Evolutionary conservation across 2,888 invertebrate species (phyloP).

Genomic region (Mactromeris polynyma): DNA sequence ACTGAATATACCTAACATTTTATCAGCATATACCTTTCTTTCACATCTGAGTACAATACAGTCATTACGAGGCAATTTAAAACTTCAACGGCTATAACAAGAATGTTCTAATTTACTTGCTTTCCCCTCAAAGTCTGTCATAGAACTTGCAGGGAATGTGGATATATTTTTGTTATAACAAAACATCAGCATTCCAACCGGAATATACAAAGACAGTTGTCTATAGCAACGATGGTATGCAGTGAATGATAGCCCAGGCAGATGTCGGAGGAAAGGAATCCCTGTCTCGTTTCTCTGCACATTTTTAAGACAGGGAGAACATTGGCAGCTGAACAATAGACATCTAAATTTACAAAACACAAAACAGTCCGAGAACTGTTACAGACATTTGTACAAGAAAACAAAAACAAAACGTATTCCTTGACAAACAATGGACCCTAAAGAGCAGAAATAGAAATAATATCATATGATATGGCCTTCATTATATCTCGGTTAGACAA

Average conservation of each 20-base stretch:
- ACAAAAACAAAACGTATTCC: neutral
- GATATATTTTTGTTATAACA: constrained; percentile 10
- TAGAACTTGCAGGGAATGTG: neutral
- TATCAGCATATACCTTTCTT: too few species aligned
- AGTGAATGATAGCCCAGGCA: neutral
- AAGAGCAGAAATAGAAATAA: too few species aligned
- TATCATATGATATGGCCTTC: too few species aligned
- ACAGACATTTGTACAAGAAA: neutral
- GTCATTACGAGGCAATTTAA: neutral
- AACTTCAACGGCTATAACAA: neutral
- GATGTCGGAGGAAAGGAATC: neutral
- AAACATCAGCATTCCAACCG: neutral
- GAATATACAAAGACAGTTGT: constrained; percentile 8
- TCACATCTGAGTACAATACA: neutral
- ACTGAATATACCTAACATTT: too few species aligned
- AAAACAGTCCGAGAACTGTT: neutral
- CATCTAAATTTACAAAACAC: neutral
- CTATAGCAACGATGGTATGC: constrained; percentile 10
- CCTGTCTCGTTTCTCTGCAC: neutral
- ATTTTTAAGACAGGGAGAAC: neutral
- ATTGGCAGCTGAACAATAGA: neutral
- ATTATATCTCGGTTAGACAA: too few species aligned
- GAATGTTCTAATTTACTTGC: constrained; percentile 9
- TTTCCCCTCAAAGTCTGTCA: neutral
- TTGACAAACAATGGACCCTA: neutral